Conservation (phyloP, 1,140 invertebrate genomes). For the Apis dorsata region DNA sequence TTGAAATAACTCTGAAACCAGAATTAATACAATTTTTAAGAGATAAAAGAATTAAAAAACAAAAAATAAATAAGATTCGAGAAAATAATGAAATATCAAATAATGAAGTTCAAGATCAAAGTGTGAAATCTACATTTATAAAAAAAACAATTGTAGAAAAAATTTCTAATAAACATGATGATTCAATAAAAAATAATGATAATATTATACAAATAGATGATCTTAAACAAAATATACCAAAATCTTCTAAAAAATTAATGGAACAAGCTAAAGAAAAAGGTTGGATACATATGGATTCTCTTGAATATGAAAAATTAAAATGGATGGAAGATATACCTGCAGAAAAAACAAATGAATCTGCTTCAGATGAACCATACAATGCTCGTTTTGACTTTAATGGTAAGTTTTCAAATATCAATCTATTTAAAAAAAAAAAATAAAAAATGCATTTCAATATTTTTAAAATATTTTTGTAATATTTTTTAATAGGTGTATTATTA, state of each 20-base stretch:
- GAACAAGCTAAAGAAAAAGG: slow-evolving; percentile 83
- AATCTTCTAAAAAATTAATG: slow-evolving; percentile 82
- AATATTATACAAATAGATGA: slow-evolving; percentile 49
- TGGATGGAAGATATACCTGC: slow-evolving; percentile 88
- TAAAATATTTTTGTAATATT: slow-evolving; percentile 45
- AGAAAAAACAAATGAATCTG: slow-evolving; percentile 72
- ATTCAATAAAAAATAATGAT: slow-evolving; percentile 33
- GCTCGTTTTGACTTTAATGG: slow-evolving; percentile 85
- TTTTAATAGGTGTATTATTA: slow-evolving; percentile 83
- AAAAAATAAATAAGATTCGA: slow-evolving; percentile 3
- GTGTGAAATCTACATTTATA: not conserved
- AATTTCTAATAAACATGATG: slow-evolving; percentile 18
- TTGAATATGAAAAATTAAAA: slow-evolving; percentile 91
- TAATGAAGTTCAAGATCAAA: not conserved
- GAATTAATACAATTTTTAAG: slow-evolving; percentile 85
- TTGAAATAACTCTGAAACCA: slow-evolving; percentile 84
- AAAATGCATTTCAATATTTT: not conserved
- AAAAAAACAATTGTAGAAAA: slow-evolving; percentile 17
- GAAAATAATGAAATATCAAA: slow-evolving; percentile 14
- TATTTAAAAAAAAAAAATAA: not conserved
- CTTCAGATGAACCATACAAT: slow-evolving; percentile 83
- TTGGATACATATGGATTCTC: slow-evolving; percentile 90
- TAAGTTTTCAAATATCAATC: slow-evolving; percentile 51
- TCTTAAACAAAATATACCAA: slow-evolving; percentile 61
- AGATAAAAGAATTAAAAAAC: slow-evolving; percentile 78